Conservation (phyloP, 2,888 invertebrate species). For the Ophraella communa region DNA sequence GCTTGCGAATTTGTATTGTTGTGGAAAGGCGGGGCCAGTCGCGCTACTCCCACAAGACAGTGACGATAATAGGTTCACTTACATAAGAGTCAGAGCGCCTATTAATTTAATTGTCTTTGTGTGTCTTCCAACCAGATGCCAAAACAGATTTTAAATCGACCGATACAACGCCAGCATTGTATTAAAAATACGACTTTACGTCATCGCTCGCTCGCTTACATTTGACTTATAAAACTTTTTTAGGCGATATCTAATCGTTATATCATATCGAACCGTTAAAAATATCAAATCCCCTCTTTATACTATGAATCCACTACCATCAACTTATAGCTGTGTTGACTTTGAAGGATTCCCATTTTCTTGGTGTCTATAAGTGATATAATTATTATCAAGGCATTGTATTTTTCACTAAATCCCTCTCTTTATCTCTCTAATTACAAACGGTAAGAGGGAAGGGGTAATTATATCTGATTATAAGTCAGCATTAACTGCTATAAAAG, state of each 20-base stretch:
- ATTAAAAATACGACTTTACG: constrained; percentile 20
- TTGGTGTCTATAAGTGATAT: no score
- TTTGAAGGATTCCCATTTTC: no score
- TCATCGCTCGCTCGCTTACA: constrained; percentile 11
- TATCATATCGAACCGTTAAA: not conserved
- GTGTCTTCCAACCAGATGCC: constrained; percentile 31
- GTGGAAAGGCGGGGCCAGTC: constrained; percentile 45
- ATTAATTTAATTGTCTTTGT: constrained; percentile 48
- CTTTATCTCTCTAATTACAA: no score
- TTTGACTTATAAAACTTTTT: not conserved
- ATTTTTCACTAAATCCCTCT: no score
- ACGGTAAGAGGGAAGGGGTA: no score
- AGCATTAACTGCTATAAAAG: no score
- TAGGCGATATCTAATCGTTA: not conserved
- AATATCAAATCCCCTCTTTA: not conserved
- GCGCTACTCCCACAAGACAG: constrained; percentile 55
- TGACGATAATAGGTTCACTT: constrained; percentile 50
- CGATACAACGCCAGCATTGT: constrained; percentile 21
- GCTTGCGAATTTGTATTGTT: constrained; percentile 60
- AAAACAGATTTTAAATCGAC: constrained; percentile 31
- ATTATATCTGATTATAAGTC: no score
- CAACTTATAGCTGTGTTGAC: no score
- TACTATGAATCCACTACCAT: no score
- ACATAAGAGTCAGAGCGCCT: constrained; percentile 43
- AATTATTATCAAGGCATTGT: no score